A percentile compares a stretch with the other conserved stretches of the same genome.
Evolutionary conservation across 2,113 vertebrate species (phyloP).

Genomic region (Pygathrix nemaeus): DNA sequence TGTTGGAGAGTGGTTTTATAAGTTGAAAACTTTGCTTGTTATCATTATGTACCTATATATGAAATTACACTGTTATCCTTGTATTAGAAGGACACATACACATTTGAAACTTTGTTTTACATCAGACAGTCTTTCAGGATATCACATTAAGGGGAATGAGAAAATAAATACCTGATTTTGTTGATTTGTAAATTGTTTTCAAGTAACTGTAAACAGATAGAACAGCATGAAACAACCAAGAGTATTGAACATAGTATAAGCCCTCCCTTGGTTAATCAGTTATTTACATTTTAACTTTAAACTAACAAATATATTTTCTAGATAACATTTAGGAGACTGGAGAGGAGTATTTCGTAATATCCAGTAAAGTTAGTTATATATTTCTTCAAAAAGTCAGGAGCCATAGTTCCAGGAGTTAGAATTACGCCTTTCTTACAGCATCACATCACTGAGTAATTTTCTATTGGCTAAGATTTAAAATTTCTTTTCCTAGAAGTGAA

Average conservation of each 20-base stretch:
- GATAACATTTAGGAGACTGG: not conserved
- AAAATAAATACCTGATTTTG: constrained; percentile 10
- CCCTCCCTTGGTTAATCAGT: not conserved
- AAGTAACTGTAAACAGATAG: not conserved
- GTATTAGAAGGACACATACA: not conserved
- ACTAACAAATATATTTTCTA: not conserved
- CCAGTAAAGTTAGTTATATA: not conserved
- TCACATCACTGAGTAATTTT: constrained; percentile 19
- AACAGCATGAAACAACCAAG: not conserved
- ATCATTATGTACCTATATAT: not conserved
- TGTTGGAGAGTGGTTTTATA: not conserved
- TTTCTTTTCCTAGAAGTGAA: constrained; percentile 48
- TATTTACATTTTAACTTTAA: constrained; percentile 7
- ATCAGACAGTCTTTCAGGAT: not conserved
- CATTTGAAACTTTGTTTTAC: constrained; percentile 16
- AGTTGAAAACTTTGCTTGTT: not conserved
- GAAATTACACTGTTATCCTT: not conserved
- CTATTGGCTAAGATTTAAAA: constrained; percentile 31
- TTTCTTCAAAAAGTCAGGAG: not conserved
- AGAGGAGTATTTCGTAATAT: not conserved
- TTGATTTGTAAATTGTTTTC: constrained; percentile 26
- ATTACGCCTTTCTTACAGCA: not conserved
- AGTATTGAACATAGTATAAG: not conserved
- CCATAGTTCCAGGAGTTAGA: not conserved
- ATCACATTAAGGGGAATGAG: not conserved